Evolutionary conservation across 2,888 invertebrate species (phyloP).

Genomic region (Chydorus sphaericus): DNA sequence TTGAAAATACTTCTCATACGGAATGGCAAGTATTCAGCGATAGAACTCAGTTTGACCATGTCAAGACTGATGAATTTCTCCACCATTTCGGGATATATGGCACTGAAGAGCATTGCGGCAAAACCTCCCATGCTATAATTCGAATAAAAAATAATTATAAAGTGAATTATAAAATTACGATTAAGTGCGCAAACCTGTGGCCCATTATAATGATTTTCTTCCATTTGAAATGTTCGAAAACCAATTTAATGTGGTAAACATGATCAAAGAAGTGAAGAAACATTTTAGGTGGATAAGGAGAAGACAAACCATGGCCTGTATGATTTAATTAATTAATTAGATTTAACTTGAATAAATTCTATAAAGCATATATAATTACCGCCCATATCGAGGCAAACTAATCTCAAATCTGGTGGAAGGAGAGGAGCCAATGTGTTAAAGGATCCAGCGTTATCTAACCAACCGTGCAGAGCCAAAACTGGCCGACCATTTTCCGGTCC

Average conservation of each 20-base stretch:
- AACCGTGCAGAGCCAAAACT: constrained; percentile 29
- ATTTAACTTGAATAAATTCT: too few relatives aligned
- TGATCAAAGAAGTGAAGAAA: neutral
- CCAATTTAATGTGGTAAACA: neutral
- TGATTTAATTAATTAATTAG: too few relatives aligned
- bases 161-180: too few relatives aligned
- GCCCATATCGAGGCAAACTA: constrained; percentile 25
- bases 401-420: constrained; percentile 29
- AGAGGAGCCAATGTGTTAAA: constrained; percentile 30
- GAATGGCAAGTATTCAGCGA: too few relatives aligned
- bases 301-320: neutral
- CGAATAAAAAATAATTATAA: neutral
- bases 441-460: constrained; percentile 33
- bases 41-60: constrained; percentile 19
- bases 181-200: neutral
- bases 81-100: constrained; percentile 21
- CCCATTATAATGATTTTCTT: neutral
- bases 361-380: too few relatives aligned
- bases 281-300: neutral
- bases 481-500: constrained; percentile 25
- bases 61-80: constrained; percentile 21
- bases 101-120: constrained; percentile 20
- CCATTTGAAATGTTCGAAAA: neutral
- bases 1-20: too few relatives aligned
- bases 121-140: neutral